Evolutionary conservation across 2,797 vertebrate genomes (phyloP), one percentile per base, ranked within the genome.

Genomic region (Gastrophryne carolinensis): DNA sequence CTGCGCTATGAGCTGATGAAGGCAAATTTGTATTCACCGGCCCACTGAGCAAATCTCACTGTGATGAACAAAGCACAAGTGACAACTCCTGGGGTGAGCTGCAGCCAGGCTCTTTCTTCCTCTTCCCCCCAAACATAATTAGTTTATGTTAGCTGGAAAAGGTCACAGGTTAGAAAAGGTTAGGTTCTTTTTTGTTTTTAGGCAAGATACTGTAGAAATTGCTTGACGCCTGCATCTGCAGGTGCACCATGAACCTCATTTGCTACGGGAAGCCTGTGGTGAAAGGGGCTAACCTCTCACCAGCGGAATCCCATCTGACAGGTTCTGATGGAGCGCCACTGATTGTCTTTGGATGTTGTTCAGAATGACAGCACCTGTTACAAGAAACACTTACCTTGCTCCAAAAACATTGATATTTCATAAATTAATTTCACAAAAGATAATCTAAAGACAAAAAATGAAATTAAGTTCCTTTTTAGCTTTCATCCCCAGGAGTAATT

Each of bases 111-210:
- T 79, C 72, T 81, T 82, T 79, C 79, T 83, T 80, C 84, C 83
- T 81, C 82, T 73, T 73, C 82, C 72, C 74, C 85, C 74, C 85
- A 90, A 90, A 91, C 89, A 90, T 96, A 96, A 98, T 98, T 96
- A 96, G 95, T 97, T 98, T 96, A 96, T 93, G 94, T 95, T 97
- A 91, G 91, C 94, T 92, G 90, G 86, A 92, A 91, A 93, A 96
- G 95, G 95, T 96, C 93, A 92, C 87, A 92, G 94, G 94, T 88
- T 89, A 87, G 81, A 75, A 82, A 88, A 93, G 94, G 92, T 92
- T 90, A 90, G 85, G 86, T 87, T 86, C 87, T 91, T 90, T 89
- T 93, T 95, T 91, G 88, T 93, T 90, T 94, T 94, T 91, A 93
- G 91, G 92, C 92, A 94, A 94, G 92, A 94, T 92, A 92, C 92